A percentile compares a stretch with the other conserved stretches of the same genome.
These are phyloP conservation scores for Scrobipalpa costella DNA, from an alignment of 2,888 invertebrate species.

Conservation along the genomic window DNA sequence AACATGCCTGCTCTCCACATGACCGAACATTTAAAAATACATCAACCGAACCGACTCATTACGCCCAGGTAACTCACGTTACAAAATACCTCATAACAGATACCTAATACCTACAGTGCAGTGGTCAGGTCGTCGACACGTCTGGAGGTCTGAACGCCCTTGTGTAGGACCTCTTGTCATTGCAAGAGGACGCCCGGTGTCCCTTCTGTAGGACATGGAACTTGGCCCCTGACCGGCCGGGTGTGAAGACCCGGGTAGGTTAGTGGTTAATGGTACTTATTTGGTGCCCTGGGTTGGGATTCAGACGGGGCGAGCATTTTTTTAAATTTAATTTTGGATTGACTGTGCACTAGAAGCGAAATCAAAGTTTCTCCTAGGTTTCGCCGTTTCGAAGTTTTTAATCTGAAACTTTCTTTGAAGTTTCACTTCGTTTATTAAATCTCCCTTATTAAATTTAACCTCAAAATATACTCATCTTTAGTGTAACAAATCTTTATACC, in stretches of 20 bases:
- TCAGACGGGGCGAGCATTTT: too few relatives aligned
- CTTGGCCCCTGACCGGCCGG: constrained; percentile 7
- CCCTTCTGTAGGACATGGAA: neutral
- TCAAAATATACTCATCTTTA: too few relatives aligned
- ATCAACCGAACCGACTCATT: neutral
- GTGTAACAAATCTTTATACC: too few relatives aligned
- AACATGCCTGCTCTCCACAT: neutral
- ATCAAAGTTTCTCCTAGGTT: too few relatives aligned
- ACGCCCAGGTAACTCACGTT: neutral
- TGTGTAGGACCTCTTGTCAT: constrained; percentile 2
- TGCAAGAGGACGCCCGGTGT: neutral
- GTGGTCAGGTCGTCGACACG: neutral
- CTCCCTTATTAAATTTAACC: too few relatives aligned
- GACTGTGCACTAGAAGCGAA: too few relatives aligned
- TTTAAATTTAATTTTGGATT: too few relatives aligned
- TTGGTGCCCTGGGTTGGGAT: too few relatives aligned
- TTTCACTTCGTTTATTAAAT: too few relatives aligned
- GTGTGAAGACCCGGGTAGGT: neutral
- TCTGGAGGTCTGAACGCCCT: constrained; percentile 1
- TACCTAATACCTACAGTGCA: constrained; percentile 1
- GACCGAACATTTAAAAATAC: constrained; percentile 1
- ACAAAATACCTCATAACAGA: neutral
- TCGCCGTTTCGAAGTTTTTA: too few relatives aligned
- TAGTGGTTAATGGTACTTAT: neutral
- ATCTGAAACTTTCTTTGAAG: too few relatives aligned